Base-by-base conservation (phyloP, 2,797 vertebrate genomes). In the Chelmon rostratus region DNA sequence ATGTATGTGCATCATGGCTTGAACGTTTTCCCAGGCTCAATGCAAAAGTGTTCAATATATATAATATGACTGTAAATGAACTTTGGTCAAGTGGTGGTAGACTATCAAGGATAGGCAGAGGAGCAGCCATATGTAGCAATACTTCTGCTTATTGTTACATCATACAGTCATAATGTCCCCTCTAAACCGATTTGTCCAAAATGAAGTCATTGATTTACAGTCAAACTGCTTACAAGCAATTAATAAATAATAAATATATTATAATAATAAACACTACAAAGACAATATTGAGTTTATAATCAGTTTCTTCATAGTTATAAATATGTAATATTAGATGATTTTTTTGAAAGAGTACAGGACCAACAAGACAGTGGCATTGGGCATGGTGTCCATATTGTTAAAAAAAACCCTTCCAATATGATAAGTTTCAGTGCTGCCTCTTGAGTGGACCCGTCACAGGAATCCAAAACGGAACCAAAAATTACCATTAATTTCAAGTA, bases 71-170 rank as follows among this genome's bases (percentile, higher is more conserved):
- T 38, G 38, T 15, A 56, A 46, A 65, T 53, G 1, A 82, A 79
- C 75, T 79, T 79, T 77, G 75, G 18, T 11, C 68, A 53, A 52
- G 37, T 67, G 28, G 6, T 23, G 10, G 7, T 31, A 58, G 35
- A 47, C 12, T 37, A 40, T n/a, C 35, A 46, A n/a, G 12, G 19
- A 2, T 21, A 23, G 15, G 15, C 38, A 61, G 57, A 37, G 47
- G 31, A 7, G 11, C 12, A 38, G 5, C 25, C 28, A 31, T 4
- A 72, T 52, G 49, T 5, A 11, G 25, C n/a, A 78, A 61, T 28
- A 19, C 12, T 12, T 57, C 44, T 63, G 23, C 11, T 64, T 47
- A 40, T 6, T 1, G 4, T 50, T 49, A 61, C 23, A 52, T 54
- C 33, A 54, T 15, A 18, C 42, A 3, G 28, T 54, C 53, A 68